These are phyloP conservation scores for Dipodomys merriami DNA, from an alignment of 2,113 vertebrate genomes.

Conservation along the genomic window DNA sequence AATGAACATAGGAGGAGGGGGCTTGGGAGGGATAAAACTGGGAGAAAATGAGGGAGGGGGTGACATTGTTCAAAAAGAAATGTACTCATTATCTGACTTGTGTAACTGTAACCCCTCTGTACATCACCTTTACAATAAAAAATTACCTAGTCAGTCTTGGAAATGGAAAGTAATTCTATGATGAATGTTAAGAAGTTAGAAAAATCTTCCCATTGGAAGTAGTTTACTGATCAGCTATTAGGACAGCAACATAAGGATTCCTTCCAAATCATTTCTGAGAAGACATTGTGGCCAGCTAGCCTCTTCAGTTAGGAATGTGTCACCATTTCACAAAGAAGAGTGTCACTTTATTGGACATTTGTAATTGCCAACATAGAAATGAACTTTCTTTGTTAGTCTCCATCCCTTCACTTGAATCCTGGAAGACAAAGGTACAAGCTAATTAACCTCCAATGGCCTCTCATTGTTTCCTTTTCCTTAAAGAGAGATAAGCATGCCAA, in stretches of 20 bases:
- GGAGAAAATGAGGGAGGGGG: too few species aligned
- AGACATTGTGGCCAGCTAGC: neutral
- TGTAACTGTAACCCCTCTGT: too few species aligned
- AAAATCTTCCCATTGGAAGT: neutral
- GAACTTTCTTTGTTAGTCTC: neutral
- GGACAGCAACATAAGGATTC: neutral
- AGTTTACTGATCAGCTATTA: neutral
- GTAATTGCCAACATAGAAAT: constrained; percentile 14
- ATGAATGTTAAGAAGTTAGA: neutral
- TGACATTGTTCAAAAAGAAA: too few species aligned
- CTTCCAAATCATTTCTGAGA: neutral
- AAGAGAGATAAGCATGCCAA: constrained; percentile 1
- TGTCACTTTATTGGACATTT: neutral
- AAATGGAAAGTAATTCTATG: neutral
- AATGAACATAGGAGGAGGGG: too few species aligned
- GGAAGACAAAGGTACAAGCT: neutral
- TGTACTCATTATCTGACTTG: too few species aligned
- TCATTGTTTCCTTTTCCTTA: neutral
- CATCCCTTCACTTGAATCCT: neutral
- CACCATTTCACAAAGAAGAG: neutral
- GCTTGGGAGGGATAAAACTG: too few species aligned
- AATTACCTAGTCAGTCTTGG: neutral
- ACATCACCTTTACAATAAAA: neutral
- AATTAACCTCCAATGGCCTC: constrained; percentile 46
- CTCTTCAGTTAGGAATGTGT: neutral